These are phyloP conservation scores for Conger conger DNA, from an alignment of 2,113 vertebrate species.

Conservation along the genomic window DNA sequence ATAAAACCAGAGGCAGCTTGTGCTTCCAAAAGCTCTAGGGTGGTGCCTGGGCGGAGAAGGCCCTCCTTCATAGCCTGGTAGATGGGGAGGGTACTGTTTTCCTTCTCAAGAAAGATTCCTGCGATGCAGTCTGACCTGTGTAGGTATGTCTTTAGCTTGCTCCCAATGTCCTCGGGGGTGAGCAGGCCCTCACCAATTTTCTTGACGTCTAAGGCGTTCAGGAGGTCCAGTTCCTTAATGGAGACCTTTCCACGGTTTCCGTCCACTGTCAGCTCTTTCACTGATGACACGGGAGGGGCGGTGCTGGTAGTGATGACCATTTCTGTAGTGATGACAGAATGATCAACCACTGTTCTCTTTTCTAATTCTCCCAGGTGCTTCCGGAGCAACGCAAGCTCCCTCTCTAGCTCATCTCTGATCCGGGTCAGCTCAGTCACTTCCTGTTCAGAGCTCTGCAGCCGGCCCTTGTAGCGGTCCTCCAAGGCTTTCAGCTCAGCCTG, in stretches of 20 bases:
- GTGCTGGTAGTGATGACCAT: neutral
- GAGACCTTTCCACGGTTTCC: constrained; percentile 81
- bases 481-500: constrained; percentile 81
- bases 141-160: constrained; percentile 85
- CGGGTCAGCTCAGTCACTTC: constrained; percentile 77
- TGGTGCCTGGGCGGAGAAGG: constrained; percentile 89
- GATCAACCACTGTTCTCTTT: too few species aligned
- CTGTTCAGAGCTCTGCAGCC: constrained; percentile 73
- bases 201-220: constrained; percentile 72
- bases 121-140: constrained; percentile 91
- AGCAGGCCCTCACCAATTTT: constrained; percentile 77
- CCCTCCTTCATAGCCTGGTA: constrained; percentile 96
- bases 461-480: constrained; percentile 80
- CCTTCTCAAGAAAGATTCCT: constrained; percentile 92
- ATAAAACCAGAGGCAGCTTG: constrained; percentile 96
- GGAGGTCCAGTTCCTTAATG: constrained; percentile 74
- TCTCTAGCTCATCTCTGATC: constrained; percentile 74
- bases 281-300: constrained; percentile 52
- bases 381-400: constrained; percentile 81
- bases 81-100: constrained; percentile 84
- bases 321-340: too few species aligned
- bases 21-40: constrained; percentile 92
- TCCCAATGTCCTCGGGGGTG: constrained; percentile 80
- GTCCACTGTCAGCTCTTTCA: constrained; percentile 76
- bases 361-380: constrained; percentile 65